Evolutionary conservation across 2,888 invertebrate species (phyloP).

Genomic region (Lasioglossum lativentre): DNA sequence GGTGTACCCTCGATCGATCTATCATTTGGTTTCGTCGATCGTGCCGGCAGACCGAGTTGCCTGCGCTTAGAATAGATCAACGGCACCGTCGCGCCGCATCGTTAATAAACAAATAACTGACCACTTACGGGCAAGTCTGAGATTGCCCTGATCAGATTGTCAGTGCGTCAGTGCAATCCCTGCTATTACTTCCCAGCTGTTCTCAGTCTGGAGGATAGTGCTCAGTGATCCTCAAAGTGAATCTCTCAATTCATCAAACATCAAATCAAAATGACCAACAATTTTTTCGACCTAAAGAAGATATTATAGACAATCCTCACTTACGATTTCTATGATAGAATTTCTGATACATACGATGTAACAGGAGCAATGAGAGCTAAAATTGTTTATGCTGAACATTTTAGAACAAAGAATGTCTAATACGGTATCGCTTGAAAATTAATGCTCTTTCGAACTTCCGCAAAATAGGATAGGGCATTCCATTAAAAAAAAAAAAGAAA

Average conservation of each 20-base stretch:
- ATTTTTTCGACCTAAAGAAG: background rate
- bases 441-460: no score
- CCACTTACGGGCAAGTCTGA: conserved; percentile 52
- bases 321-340: no score
- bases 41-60: conserved; percentile 24
- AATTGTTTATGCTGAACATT: no score
- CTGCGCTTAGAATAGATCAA: conserved; percentile 81
- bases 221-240: conserved; percentile 55
- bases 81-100: conserved; percentile 70
- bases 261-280: background rate
- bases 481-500: no score
- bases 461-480: no score
- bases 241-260: background rate
- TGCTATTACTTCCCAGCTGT: conserved; percentile 39
- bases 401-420: no score
- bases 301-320: background rate
- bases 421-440: no score
- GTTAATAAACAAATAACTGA: conserved; percentile 59
- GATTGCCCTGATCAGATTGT: conserved; percentile 52
- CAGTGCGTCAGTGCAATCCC: conserved; percentile 51
- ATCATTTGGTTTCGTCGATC: conserved; percentile 48
- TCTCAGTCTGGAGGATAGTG: conserved; percentile 31
- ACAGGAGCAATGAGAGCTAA: no score
- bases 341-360: no score
- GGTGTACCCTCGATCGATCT: conserved; percentile 40